Evolutionary conservation across 2,888 invertebrate species (phyloP).

Genomic region (Meteorus colon): DNA sequence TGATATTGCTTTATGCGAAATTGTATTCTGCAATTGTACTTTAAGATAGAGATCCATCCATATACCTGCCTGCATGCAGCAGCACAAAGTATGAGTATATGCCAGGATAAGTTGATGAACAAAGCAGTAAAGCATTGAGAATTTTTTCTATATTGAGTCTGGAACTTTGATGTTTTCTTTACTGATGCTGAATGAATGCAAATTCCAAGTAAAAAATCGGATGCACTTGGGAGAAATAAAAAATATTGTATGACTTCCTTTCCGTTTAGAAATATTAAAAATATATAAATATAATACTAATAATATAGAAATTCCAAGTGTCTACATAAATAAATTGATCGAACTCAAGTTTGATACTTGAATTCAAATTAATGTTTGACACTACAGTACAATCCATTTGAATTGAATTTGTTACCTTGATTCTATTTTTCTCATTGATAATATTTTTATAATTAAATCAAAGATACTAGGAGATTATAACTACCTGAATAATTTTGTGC

Average conservation of each 20-base stretch:
- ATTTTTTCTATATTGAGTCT: background rate
- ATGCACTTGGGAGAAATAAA: background rate
- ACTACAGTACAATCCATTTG: no score
- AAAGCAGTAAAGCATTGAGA: background rate
- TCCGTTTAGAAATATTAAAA: constrained; percentile 16
- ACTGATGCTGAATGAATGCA: constrained; percentile 22
- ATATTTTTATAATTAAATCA: no score
- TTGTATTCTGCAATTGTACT: background rate
- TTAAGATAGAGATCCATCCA: background rate
- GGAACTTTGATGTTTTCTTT: background rate
- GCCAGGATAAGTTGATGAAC: background rate
- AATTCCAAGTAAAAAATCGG: background rate
- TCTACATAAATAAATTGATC: no score
- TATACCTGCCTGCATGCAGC: background rate
- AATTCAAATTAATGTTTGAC: no score
- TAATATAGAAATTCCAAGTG: no score
- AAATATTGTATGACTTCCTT: constrained; percentile 33
- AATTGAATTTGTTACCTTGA: no score
- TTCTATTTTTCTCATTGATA: no score
- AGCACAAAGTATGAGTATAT: background rate
- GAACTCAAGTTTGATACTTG: no score
- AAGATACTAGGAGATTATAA: no score
- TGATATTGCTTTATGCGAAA: background rate
- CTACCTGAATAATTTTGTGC: no score
- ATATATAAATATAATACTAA: background rate